phyloP scores from a whole-genome alignment of 2,113 vertebrate genomes.

The Rallus limicola region DNA sequence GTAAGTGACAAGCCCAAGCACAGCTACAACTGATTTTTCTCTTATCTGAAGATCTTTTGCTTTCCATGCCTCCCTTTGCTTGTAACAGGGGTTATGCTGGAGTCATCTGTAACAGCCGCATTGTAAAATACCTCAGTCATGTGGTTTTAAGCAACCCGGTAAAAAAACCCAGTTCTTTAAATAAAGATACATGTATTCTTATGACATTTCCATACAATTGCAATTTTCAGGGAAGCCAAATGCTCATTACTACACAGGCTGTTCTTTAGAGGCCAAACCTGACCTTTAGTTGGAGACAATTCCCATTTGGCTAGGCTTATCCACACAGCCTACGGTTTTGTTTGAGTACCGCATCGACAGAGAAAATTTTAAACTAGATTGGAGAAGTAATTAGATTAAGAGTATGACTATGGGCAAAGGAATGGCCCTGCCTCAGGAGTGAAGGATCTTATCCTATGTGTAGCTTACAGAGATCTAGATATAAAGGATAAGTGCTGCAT shows the following conservation, averaged over 20 bases:
- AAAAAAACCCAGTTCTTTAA: background rate
- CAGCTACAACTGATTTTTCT: background rate
- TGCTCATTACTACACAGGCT: background rate
- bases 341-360: slow-evolving; percentile 3
- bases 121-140: background rate
- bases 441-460: background rate
- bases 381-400: slow-evolving; percentile 14
- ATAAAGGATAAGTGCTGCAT: background rate
- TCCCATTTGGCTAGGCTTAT: slow-evolving; percentile 21
- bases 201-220: slow-evolving; percentile 37
- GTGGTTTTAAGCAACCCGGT: background rate
- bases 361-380: background rate
- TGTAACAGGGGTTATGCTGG: background rate
- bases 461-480: background rate
- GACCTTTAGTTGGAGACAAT: slow-evolving; percentile 33
- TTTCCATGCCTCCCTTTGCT: background rate
- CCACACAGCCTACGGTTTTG: slow-evolving; percentile 12
- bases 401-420: background rate
- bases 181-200: slow-evolving; percentile 32
- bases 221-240: slow-evolving; percentile 29
- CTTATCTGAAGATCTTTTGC: background rate
- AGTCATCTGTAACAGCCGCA: background rate
- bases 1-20: background rate
- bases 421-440: background rate
- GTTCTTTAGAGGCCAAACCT: slow-evolving; percentile 4